Evolutionary conservation across 1,140 invertebrate species (phyloP), one percentile per base, ranked within the genome.

Genomic region (Trichonephila clavata): DNA sequence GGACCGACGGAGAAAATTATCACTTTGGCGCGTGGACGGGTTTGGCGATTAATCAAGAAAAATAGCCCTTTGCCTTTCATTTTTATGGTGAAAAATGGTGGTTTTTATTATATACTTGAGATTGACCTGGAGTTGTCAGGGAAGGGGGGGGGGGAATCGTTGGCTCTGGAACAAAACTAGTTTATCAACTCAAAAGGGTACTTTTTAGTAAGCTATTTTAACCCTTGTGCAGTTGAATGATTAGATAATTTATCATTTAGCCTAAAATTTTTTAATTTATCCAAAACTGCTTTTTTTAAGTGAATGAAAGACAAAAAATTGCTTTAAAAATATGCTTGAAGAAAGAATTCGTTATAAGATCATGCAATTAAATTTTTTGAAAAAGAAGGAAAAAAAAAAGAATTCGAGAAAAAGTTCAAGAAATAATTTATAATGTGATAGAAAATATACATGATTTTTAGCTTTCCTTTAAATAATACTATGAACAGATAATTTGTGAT

Each of bases 41-140:
- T 50, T 50, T 24, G 63, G 63, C 63, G 63, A 68, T 68, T 68
- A 68, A 68, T 68, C 63, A 68, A 8, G 63, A 68, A 68, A 68
- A 24, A 68, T 68, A 68, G 63, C 63, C 13, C 21, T 24, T 24
- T 21, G 43, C 43, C 8, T 68, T 24, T 24, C 63, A n/a, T 68
- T 68, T 65, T 65, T 27, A 24, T 21, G 14, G 63, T 24, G 21
- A 68, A 68, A 61, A 68, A 68, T 24, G 63, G 24, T 68, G 63
- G 21, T 10, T 68, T 68, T 24, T 68, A 68, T 68, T 68, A 21
- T n/a, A 68, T n/a, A 3, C 63, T 68, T 27, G 24, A 68, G 24
- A 68, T 68, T 68, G 63, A 27, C n/a, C 63, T 13, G 21, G 63
- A 13, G 21, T 68, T n/a, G 63, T 10, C n/a, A 24, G 21, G 24